Evolutionary conservation across 2,888 invertebrate genomes (phyloP).

Genomic region (Cinara cedri): DNA sequence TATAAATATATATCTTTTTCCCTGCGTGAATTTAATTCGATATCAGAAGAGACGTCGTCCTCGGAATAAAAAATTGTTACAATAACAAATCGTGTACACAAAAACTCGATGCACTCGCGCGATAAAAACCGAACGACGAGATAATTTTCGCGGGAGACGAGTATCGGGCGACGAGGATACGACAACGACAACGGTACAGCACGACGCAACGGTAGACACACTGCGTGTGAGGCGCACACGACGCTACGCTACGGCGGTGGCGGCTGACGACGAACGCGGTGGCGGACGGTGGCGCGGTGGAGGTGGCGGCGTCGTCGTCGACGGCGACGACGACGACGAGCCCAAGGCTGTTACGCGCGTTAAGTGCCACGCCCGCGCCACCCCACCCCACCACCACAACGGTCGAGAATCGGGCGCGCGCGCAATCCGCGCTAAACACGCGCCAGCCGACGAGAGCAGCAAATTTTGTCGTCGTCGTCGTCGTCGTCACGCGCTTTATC

Average conservation of each 20-base stretch:
- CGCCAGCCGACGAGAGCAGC: neutral
- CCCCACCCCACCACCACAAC: slow-evolving; percentile 11
- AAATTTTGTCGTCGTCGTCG: neutral
- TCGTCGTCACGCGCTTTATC: slow-evolving; percentile 2
- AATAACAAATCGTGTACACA: neutral
- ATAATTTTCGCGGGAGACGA: slow-evolving; percentile 14
- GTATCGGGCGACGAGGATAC: neutral
- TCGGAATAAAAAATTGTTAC: neutral
- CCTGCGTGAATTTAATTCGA: neutral
- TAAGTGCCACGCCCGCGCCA: slow-evolving; percentile 55
- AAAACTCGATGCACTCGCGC: neutral
- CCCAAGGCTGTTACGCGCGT: slow-evolving; percentile 52
- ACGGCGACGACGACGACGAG: slow-evolving; percentile 6
- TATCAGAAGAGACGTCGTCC: neutral
- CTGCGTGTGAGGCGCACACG: slow-evolving; percentile 30
- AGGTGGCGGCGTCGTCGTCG: slow-evolving; percentile 5
- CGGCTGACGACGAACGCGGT: slow-evolving; percentile 6
- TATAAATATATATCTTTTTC: neutral
- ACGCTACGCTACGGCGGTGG: slow-evolving; percentile 24
- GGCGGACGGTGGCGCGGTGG: neutral
- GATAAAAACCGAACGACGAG: neutral
- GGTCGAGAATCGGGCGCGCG: slow-evolving; percentile 18
- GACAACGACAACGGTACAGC: slow-evolving; percentile 1
- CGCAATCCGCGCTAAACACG: slow-evolving; percentile 17
- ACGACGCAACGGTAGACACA: slow-evolving; percentile 44